These are phyloP conservation scores for Nymphalis io DNA, from an alignment of 1,140 invertebrate genomes.

Conservation along the genomic window DNA sequence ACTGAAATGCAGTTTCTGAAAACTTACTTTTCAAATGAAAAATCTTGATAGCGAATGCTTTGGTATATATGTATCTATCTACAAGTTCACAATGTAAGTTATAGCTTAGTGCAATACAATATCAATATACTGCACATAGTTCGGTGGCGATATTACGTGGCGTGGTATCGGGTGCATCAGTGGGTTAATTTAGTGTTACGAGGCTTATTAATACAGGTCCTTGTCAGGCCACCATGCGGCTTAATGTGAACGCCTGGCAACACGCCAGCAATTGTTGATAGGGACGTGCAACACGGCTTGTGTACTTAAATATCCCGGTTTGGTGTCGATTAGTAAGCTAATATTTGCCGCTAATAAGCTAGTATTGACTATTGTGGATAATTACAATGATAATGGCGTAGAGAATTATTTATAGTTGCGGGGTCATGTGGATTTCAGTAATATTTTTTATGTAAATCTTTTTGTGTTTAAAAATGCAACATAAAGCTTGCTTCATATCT, in stretches of 20 bases:
- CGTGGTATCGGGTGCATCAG: constrained; percentile 34
- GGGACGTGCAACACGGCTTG: constrained; percentile 4
- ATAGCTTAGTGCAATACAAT: constrained; percentile 11
- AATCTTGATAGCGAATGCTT: not conserved
- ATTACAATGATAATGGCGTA: constrained; percentile 1
- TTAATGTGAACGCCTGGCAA: constrained; percentile 36
- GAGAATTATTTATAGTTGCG: not conserved
- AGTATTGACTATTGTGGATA: constrained; percentile 11
- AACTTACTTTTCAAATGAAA: not conserved
- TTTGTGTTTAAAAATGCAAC: no score
- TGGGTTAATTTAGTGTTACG: constrained; percentile 41
- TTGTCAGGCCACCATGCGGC: constrained; percentile 35
- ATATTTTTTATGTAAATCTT: not conserved
- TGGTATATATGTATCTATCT: not conserved
- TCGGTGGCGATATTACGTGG: constrained; percentile 17
- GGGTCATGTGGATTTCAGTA: not conserved
- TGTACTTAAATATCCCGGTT: constrained; percentile 25
- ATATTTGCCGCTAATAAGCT: constrained; percentile 14
- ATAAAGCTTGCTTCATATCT: no score
- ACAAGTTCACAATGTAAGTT: not conserved
- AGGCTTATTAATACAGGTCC: constrained; percentile 44
- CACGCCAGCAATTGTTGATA: constrained; percentile 30
- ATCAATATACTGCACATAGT: constrained; percentile 20
- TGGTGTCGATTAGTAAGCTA: constrained; percentile 22
- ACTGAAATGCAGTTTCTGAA: no score